Base-by-base conservation (phyloP, 2,113 vertebrate genomes). In the Hyla sarda region DNA sequence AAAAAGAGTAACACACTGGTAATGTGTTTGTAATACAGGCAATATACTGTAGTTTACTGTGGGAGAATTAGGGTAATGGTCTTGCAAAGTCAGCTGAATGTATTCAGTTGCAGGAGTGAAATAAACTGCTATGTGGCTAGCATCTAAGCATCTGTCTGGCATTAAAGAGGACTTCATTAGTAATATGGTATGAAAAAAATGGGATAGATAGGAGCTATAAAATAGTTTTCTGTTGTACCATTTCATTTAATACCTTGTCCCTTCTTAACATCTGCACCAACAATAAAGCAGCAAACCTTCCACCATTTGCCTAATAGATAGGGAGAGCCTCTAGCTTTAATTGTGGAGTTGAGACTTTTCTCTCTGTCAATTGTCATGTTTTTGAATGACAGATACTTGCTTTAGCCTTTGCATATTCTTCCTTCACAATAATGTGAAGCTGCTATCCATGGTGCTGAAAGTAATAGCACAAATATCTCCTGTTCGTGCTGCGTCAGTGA, bases 391-490 rank as follows among this genome's bases (percentile, higher is more conserved):
- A 52, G 12, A 21, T 56, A 23, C 54, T 23, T 56, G 54, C 8
- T 56, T 56, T 4, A 1, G 5, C 21, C 23, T 23, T 56, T 8
- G 7, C 54, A 21, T 8, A 23, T 5, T 56, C 7, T 23, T 6
- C 21, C 21, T 23, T 56, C 41, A 41, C 41, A 41, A 41, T 41
- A 41, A 5, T 56, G 54, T 56, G 19, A 56, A 21, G 19, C 54
- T 56, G 21, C 54, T 56, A 21, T 23, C 60, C 60, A 28, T 75
- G 41, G 41, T 75, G 45, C 45, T 75, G 86, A 52, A 75, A 78
- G 77, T 81, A 16, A 91, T 83, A 92, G 93, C 11, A 75, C 28
- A 75, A 13, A 75, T 45, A 47, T 65, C 60, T 28, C 13, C 60
- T 14, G 10, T 9, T 65, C 12, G 13, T 65, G n/a, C 11, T 23